phyloP scores from a whole-genome alignment of 2,113 vertebrate genomes.

The Osmerus mordax region DNA sequence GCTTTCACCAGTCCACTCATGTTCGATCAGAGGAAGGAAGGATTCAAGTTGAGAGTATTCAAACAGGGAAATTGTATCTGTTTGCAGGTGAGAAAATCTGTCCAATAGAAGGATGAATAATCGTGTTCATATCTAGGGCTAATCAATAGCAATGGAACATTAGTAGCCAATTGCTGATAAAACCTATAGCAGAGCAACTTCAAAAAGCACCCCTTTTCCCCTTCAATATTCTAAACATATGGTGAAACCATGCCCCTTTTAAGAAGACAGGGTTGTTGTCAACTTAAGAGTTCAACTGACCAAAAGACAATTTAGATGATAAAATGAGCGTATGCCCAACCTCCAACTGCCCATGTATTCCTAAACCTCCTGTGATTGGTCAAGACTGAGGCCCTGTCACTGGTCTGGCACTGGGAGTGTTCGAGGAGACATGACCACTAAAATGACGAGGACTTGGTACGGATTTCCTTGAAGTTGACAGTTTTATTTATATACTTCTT shows the following conservation, averaged over 20 bases:
- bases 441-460: slow-evolving; percentile 66
- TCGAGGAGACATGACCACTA: slow-evolving; percentile 32
- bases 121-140: too few species aligned
- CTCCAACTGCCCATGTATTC: background rate
- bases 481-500: slow-evolving; percentile 76
- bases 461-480: slow-evolving; percentile 66
- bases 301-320: background rate
- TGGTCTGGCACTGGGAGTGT: slow-evolving; percentile 4
- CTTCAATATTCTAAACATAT: background rate
- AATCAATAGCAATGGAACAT: background rate
- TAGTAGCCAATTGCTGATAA: too few species aligned
- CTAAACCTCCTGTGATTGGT: background rate
- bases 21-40: background rate
- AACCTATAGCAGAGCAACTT: background rate
- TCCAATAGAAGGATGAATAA: slow-evolving; percentile 4
- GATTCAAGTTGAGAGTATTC: background rate
- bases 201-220: background rate
- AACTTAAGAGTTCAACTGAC: background rate
- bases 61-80: slow-evolving; percentile 54
- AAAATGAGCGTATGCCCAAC: background rate
- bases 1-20: background rate
- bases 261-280: background rate
- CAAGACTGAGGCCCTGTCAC: background rate
- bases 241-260: background rate
- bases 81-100: slow-evolving; percentile 75